A percentile compares a stretch with the other conserved stretches of the same genome.
Conservation (phyloP, 1,140 invertebrate genomes). For the Brachionus plicatilis region DNA sequence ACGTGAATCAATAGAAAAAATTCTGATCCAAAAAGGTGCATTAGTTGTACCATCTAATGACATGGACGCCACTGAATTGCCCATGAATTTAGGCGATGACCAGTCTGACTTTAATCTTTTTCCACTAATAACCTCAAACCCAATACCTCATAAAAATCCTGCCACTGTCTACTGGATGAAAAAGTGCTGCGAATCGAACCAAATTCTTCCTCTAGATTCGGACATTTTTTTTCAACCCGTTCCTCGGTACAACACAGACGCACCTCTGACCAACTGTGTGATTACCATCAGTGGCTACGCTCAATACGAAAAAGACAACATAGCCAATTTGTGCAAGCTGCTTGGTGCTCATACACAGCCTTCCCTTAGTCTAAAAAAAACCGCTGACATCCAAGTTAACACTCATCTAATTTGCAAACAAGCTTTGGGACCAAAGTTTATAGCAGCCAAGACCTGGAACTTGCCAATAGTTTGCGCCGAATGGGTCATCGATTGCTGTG, state of each 20-base stretch:
- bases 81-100: not conserved
- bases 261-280: not conserved
- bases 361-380: conserved; percentile 12
- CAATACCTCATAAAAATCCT: conserved; percentile 20
- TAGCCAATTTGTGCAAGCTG: conserved; percentile 24
- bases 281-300: conserved; percentile 17
- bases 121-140: not conserved
- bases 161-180: conserved; percentile 37
- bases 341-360: conserved; percentile 11
- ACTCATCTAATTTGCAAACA: conserved; percentile 38
- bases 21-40: conserved; percentile 24
- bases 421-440: conserved; percentile 23
- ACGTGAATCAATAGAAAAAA: conserved; percentile 12
- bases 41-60: not conserved
- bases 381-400: conserved; percentile 12
- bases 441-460: conserved; percentile 36
- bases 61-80: not conserved
- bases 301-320: conserved; percentile 34
- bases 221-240: conserved; percentile 31
- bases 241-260: not conserved
- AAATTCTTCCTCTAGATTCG: not conserved
- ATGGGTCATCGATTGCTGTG: conserved; percentile 38
- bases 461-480: conserved; percentile 6
- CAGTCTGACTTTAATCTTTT: not conserved
- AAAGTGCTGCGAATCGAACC: conserved; percentile 23